Percentiles rank a stretch among this genome's conserved stretches.
These are phyloP conservation scores for Toxotes lorentzi DNA, from an alignment of 2,797 vertebrate genomes.

Conservation along the genomic window DNA sequence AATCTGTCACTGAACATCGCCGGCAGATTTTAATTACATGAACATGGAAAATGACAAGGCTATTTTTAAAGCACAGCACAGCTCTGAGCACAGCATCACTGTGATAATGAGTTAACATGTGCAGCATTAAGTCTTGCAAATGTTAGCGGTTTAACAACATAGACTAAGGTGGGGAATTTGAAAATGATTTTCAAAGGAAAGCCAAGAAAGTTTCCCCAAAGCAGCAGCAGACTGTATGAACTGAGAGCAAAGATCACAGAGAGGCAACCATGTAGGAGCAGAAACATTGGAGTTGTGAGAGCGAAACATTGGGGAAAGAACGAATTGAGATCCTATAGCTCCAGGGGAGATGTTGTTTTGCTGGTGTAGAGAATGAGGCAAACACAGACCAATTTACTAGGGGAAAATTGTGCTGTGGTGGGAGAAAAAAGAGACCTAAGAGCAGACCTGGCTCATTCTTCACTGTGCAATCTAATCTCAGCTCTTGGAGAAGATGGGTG, in stretches of 20 bases:
- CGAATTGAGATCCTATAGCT: constrained; percentile 78
- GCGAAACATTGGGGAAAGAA: constrained; percentile 63
- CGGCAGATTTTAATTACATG: constrained; percentile 9
- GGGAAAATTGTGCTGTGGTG: constrained; percentile 76
- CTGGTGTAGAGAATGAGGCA: constrained; percentile 74
- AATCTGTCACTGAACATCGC: constrained; percentile 17
- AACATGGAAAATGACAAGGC: constrained; percentile 10
- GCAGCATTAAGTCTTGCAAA: constrained; percentile 19
- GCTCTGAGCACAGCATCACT: neutral
- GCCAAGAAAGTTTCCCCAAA: constrained; percentile 36
- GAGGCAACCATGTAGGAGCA: constrained; percentile 56
- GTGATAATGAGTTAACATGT: constrained; percentile 7
- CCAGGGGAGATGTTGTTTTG: constrained; percentile 77
- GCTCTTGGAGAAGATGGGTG: constrained; percentile 71
- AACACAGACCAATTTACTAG: constrained; percentile 84
- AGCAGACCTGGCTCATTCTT: constrained; percentile 77
- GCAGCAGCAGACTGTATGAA: constrained; percentile 38
- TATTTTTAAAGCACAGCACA: constrained; percentile 1
- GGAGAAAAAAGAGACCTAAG: constrained; percentile 52
- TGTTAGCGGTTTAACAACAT: constrained; percentile 14
- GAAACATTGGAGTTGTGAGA: constrained; percentile 60
- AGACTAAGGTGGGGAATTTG: constrained; percentile 13
- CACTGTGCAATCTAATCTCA: constrained; percentile 82
- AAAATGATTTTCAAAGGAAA: constrained; percentile 52
- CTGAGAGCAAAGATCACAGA: constrained; percentile 64